Base-by-base conservation (phyloP, 2,888 invertebrate genomes). In the Torymus aiolomorphi region DNA sequence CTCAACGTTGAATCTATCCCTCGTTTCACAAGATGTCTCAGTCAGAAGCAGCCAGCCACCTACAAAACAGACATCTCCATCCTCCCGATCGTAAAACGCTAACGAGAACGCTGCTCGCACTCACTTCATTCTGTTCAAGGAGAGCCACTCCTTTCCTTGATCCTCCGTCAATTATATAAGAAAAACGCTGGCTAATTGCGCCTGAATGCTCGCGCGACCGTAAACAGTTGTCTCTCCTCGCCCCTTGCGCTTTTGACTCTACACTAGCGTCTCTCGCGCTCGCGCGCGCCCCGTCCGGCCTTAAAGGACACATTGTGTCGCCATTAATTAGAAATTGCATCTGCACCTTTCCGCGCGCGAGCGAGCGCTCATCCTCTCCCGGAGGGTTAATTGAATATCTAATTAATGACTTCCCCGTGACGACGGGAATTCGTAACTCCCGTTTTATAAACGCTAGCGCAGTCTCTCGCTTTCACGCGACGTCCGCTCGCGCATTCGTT, bases 311-410 rank as follows among this genome's bases (percentile, higher is more conserved):
- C 54, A 56, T 59, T 49, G 56, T 70, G 71, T 62, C 69, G 63
- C 51, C 54, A 52, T 82, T 83, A 84, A 82, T 84, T 83, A 83
- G 82, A 78, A 82, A 77, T 74, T 69, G 75, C 78, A 80, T 67
- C 67, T 74, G 12, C 61, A 42, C 31, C 14, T n/a, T 16, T 49
- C 13, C 12, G 11, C 52, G 69, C 16, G 20, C n/a, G n/a, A 56
- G 8, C 56, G 12, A 24, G 24, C 31, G 16, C 11, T 54, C 8
- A 54, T 56, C 14, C 8, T 12, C 66, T 42, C n/a, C n/a, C n/a
- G 14, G 56, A 69, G 31, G n/a, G 80, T 82, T 84, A 85, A 86
- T 85, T 84, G 85, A 86, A 83, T 84, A 85, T 84, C 85, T 85
- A 87, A 87, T 86, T 86, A 86, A 86, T 84, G 84, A 85, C 81